Evolutionary conservation across 2,888 invertebrate species (phyloP).

Genomic region (Euphydryas editha): DNA sequence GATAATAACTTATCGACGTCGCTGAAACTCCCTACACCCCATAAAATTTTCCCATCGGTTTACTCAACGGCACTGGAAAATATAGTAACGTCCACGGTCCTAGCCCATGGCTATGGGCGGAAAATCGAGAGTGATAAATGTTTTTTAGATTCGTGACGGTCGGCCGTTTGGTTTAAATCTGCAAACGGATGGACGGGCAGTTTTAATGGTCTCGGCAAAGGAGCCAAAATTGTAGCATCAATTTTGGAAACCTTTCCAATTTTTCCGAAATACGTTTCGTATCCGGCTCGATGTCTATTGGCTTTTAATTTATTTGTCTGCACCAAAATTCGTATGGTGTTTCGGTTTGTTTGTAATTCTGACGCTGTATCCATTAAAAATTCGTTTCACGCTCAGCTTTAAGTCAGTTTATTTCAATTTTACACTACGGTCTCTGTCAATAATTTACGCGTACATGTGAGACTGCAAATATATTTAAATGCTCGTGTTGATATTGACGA

Average conservation of each 20-base stretch:
- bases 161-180: slow-evolving; percentile 71
- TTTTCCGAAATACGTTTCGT: slow-evolving; percentile 60
- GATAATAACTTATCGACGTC: slow-evolving; percentile 34
- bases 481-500: slow-evolving; percentile 13
- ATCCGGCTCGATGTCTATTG: slow-evolving; percentile 58
- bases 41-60: slow-evolving; percentile 38
- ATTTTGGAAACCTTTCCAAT: slow-evolving; percentile 65
- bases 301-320: slow-evolving; percentile 73
- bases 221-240: slow-evolving; percentile 66
- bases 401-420: slow-evolving; percentile 35
- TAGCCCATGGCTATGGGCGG: slow-evolving; percentile 42
- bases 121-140: slow-evolving; percentile 73
- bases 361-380: slow-evolving; percentile 41
- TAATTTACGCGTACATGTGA: slow-evolving; percentile 22
- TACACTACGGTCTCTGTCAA: slow-evolving; percentile 23
- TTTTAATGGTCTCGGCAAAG: slow-evolving; percentile 74
- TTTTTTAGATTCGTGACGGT: slow-evolving; percentile 69
- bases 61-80: slow-evolving; percentile 10
- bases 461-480: slow-evolving; percentile 12
- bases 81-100: slow-evolving; percentile 15
- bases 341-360: slow-evolving; percentile 51
- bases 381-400: slow-evolving; percentile 35
- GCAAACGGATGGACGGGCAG: slow-evolving; percentile 70
- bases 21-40: slow-evolving; percentile 43
- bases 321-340: slow-evolving; percentile 48